Evolutionary conservation across 2,797 vertebrate genomes (phyloP), one percentile per base, ranked within the genome.

Genomic region (Acropternis orthonyx): DNA sequence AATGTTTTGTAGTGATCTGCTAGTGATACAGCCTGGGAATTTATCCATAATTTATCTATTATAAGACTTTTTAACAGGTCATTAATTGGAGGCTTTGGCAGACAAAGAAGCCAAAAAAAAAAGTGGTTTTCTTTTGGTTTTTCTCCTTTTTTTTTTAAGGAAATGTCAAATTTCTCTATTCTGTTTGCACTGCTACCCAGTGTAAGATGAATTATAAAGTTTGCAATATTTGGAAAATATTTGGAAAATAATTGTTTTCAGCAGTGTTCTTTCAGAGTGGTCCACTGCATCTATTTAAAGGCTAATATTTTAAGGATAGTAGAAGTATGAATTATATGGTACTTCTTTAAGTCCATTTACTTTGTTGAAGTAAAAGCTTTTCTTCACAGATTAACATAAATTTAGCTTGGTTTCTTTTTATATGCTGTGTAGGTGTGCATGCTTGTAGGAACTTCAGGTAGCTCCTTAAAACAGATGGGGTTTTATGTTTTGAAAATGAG

Each of bases 391-490:
- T 71, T 61, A 65, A 22, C 16, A 2, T 18, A 43, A 39, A 16
- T 49, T 78, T 86, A 20, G 26, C 15, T 37, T 23, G 22, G n/a
- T 63, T 94, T 7, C 14, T 67, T 82, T 56, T 85, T 11, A 9
- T 55, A 6, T 48, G 16, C 20, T 4, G 0, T 3, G 6, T 11
- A 34, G 12, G 2, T 54, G 7, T 0, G 0, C 14, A 7, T 55
- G 24, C 13, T 19, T 39, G 14, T 39, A 68, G 62, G 7, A 91
- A 34, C 37, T 68, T 86, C 19, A 21, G 1, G 19, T 58, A 43
- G 15, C 49, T 80, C 36, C 26, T 62, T 67, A 44, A 41, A 73
- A 41, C 10, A 54, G 8, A 9, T 44, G 7, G 6, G 2, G 5
- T 1, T 61, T 89, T 48, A 30, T 46, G 6, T 61, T 87, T 69